These are phyloP conservation scores for Varanus komodoensis DNA, from an alignment of 2,113 vertebrate genomes.

Conservation along the genomic window DNA sequence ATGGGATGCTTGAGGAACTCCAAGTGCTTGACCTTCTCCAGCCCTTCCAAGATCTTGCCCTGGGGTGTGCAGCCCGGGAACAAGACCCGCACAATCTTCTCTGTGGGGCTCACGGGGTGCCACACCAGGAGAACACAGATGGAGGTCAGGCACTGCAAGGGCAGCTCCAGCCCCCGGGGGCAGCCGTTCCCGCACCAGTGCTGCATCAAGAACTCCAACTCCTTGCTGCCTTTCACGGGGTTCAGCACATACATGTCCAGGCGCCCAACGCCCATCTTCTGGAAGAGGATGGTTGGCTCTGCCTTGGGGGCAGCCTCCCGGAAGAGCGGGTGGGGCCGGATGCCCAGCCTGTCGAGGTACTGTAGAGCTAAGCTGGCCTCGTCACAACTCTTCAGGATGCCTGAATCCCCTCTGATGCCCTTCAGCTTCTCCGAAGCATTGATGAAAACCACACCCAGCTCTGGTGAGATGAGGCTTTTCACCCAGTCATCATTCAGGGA, in stretches of 20 bases:
- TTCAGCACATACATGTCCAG: slow-evolving; percentile 92
- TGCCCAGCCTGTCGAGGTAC: slow-evolving; percentile 80
- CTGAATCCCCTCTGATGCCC: slow-evolving; percentile 58
- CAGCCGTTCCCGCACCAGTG: slow-evolving; percentile 72
- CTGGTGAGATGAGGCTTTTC: slow-evolving; percentile 89
- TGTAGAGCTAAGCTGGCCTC: slow-evolving; percentile 81
- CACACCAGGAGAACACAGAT: slow-evolving; percentile 91
- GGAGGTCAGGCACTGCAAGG: slow-evolving; percentile 82
- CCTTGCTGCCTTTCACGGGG: slow-evolving; percentile 80
- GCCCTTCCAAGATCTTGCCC: slow-evolving; percentile 86
- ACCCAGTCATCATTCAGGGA: slow-evolving; percentile 81
- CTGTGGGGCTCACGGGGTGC: slow-evolving; percentile 84
- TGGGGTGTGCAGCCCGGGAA: slow-evolving; percentile 93
- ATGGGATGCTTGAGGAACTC: slow-evolving; percentile 86
- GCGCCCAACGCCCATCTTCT: slow-evolving; percentile 96
- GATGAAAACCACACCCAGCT: slow-evolving; percentile 91
- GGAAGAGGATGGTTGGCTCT: slow-evolving; percentile 88
- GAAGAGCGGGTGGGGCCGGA: slow-evolving; percentile 80
- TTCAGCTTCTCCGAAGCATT: slow-evolving; percentile 82
- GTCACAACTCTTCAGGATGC: slow-evolving; percentile 80
- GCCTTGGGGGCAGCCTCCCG: slow-evolving; percentile 67
- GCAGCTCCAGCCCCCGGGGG: slow-evolving; percentile 69
- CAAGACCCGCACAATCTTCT: slow-evolving; percentile 90
- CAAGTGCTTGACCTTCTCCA: slow-evolving; percentile 90
- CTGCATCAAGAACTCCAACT: slow-evolving; percentile 82